phyloP scores from a whole-genome alignment of 2,888 invertebrate genomes.

The Stenurella melanura region DNA sequence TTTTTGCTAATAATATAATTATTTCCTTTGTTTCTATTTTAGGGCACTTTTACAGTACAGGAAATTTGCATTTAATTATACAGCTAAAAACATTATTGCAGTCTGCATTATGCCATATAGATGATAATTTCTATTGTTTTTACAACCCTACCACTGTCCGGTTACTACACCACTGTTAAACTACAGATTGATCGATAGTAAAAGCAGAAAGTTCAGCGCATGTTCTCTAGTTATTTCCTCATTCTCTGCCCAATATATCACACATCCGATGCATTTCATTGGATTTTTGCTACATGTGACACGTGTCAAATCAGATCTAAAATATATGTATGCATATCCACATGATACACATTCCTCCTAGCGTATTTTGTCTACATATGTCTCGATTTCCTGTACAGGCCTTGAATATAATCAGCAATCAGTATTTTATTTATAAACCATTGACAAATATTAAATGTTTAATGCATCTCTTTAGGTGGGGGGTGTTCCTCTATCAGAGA shows the following conservation, averaged over 20 bases:
- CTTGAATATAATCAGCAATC: neutral
- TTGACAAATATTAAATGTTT: neutral
- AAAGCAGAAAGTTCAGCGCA: slow-evolving; percentile 15
- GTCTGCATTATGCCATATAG: no score
- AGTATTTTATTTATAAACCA: neutral
- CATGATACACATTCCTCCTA: neutral
- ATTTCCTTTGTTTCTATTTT: no score
- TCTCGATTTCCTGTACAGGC: no score
- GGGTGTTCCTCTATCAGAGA: neutral
- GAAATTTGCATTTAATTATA: no score
- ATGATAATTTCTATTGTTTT: no score
- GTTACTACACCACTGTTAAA: slow-evolving; percentile 31
- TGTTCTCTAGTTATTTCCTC: slow-evolving; percentile 22
- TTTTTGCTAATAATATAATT: no score
- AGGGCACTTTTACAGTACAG: no score
- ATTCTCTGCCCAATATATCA: neutral
- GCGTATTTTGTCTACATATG: neutral
- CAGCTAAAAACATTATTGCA: no score
- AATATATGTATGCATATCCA: slow-evolving; percentile 5
- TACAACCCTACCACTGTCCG: neutral
- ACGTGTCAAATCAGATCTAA: slow-evolving; percentile 16
- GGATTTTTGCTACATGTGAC: slow-evolving; percentile 7
- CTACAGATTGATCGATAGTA: slow-evolving; percentile 33
- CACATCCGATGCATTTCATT: neutral
- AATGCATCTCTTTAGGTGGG: neutral